A percentile compares a stretch with the other conserved stretches of the same genome.
Conservation (phyloP, 2,113 vertebrate genomes). For the Salvelinus namaycush region DNA sequence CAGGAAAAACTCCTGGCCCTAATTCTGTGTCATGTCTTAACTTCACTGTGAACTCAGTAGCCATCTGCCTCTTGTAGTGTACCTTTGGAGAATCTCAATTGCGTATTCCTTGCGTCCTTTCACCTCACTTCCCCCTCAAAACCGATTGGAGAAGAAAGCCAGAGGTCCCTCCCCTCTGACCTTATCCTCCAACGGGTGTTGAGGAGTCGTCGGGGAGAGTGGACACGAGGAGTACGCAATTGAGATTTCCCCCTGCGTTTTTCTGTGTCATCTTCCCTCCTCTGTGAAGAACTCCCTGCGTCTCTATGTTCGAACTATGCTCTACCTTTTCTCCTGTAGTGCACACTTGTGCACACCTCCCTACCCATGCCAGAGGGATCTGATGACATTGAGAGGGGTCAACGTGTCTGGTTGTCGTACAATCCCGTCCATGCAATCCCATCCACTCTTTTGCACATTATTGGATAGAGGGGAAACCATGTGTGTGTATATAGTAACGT, state of each 20-base stretch:
- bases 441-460: not conserved
- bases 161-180: no score
- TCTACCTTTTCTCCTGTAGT: not conserved
- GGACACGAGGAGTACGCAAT: no score
- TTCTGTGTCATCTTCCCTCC: conserved; percentile 32
- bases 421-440: conserved; percentile 27
- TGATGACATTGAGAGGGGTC: not conserved
- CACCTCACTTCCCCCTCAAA: no score
- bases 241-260: conserved; percentile 1
- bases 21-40: not conserved
- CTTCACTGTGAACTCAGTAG: conserved; percentile 21
- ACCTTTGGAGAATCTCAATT: conserved; percentile 10
- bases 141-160: no score
- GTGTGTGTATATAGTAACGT: conserved; percentile 1
- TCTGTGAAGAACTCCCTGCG: not conserved
- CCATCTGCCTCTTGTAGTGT: conserved; percentile 9
- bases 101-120: no score
- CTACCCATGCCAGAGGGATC: not conserved
- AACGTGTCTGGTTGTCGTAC: conserved; percentile 1
- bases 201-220: no score
- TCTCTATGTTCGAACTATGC: not conserved
- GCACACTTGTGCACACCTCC: not conserved
- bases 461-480: not conserved
- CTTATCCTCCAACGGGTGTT: no score
- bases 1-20: no score